A percentile compares a stretch with the other conserved stretches of the same genome.
Evolutionary conservation across 2,797 vertebrate genomes (phyloP).

Genomic region (Antrozous pallidus): DNA sequence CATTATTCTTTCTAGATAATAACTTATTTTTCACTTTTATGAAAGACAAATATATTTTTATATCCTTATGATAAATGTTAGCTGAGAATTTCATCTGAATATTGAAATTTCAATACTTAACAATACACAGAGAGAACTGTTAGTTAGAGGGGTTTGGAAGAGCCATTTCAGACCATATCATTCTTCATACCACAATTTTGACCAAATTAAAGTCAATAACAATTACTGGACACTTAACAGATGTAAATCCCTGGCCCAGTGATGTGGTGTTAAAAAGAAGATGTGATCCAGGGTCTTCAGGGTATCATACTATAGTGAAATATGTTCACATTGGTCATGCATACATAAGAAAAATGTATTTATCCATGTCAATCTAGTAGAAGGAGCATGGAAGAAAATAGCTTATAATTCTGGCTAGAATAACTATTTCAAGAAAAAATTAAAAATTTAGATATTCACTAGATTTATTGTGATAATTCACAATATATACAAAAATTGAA

Average conservation of each 20-base stretch:
- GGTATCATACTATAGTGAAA: not conserved
- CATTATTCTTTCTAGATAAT: constrained; percentile 26
- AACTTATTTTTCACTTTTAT: not conserved
- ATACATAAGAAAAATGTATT: not conserved
- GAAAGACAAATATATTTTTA: not conserved
- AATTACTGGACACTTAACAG: not conserved
- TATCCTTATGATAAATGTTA: not conserved
- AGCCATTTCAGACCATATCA: not conserved
- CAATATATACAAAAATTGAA: not conserved
- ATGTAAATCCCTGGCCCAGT: not conserved
- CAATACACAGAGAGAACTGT: not conserved
- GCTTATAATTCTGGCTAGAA: not conserved
- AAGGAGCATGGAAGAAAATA: not conserved
- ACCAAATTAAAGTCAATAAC: not conserved
- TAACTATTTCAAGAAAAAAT: not conserved
- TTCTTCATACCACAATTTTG: not conserved
- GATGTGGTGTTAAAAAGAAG: not conserved
- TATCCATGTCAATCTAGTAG: not conserved
- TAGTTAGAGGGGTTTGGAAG: not conserved
- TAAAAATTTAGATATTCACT: not conserved
- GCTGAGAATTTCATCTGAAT: not conserved
- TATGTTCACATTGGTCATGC: not conserved
- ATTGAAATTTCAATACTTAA: not conserved
- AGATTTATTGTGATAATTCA: not conserved
- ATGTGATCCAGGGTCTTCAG: not conserved